Evolutionary conservation across 2,113 vertebrate species (phyloP).

Genomic region (Phycodurus eques): DNA sequence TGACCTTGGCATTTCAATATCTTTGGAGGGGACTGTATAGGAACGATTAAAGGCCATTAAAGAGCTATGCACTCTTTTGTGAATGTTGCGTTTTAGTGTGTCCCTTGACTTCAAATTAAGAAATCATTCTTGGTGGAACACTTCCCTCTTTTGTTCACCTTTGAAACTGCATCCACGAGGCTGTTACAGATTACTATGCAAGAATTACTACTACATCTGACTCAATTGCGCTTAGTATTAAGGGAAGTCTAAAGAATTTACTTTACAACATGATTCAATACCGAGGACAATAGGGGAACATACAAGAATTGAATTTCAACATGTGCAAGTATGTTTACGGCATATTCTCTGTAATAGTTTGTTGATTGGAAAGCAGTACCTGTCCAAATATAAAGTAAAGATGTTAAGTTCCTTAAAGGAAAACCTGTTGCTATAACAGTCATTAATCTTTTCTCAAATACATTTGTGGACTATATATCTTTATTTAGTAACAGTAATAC

Average conservation of each 20-base stretch:
- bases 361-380: background rate
- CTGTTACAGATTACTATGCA: background rate
- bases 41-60: background rate
- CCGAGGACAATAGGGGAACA: background rate
- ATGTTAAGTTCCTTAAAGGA: background rate
- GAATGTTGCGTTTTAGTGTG: background rate
- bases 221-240: background rate
- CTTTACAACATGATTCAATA: background rate
- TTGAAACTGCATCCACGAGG: background rate
- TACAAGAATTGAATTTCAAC: background rate
- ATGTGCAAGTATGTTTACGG: background rate
- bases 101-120: background rate
- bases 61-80: background rate
- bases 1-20: no score
- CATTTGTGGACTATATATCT: background rate
- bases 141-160: slow-evolving; percentile 21
- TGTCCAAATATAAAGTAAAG: background rate
- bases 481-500: background rate
- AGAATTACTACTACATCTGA: no score
- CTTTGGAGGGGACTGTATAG: background rate
- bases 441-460: background rate
- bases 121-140: slow-evolving; percentile 1
- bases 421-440: background rate
- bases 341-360: background rate
- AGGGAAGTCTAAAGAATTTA: background rate